Percentiles rank a stretch among this genome's conserved stretches.
Conservation (phyloP, 2,888 invertebrate species). For the Tigriopus californicus region DNA sequence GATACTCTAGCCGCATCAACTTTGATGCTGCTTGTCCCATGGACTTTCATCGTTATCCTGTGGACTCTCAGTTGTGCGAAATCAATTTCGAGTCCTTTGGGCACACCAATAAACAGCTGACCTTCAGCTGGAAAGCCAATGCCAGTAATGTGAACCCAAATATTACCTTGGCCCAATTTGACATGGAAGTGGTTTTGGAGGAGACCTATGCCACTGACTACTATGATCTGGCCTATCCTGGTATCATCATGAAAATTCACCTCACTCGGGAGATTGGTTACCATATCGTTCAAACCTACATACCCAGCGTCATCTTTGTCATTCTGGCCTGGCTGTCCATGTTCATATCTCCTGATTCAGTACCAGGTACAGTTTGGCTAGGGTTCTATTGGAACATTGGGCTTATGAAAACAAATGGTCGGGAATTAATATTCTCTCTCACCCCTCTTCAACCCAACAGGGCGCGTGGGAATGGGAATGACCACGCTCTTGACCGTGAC, state of each 20-base stretch:
- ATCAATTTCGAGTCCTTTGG: constrained; percentile 7
- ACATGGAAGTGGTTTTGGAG: background rate
- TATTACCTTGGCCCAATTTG: constrained; percentile 3
- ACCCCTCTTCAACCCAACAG: background rate
- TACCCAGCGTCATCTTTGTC: background rate
- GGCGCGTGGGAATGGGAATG: constrained; percentile 1
- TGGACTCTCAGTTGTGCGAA: constrained; percentile 1
- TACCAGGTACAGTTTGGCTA: background rate
- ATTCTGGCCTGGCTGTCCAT: background rate
- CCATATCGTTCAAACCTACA: background rate
- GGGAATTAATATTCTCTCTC: too few species aligned
- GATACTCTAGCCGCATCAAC: background rate
- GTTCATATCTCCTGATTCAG: background rate
- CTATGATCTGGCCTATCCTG: constrained; percentile 8
- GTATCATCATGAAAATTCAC: constrained; percentile 3
- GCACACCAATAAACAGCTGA: background rate
- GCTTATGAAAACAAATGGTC: too few species aligned
- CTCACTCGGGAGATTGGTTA: background rate
- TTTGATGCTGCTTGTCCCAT: constrained; percentile 7
- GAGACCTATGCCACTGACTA: constrained; percentile 4
- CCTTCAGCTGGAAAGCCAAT: background rate
- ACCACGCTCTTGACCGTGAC: background rate
- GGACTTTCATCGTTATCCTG: constrained; percentile 5
- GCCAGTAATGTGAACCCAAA: constrained; percentile 6
- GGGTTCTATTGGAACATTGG: too few species aligned